Base-by-base conservation (phyloP, 2,797 vertebrate species). In the Distichodus sexfasciatus region DNA sequence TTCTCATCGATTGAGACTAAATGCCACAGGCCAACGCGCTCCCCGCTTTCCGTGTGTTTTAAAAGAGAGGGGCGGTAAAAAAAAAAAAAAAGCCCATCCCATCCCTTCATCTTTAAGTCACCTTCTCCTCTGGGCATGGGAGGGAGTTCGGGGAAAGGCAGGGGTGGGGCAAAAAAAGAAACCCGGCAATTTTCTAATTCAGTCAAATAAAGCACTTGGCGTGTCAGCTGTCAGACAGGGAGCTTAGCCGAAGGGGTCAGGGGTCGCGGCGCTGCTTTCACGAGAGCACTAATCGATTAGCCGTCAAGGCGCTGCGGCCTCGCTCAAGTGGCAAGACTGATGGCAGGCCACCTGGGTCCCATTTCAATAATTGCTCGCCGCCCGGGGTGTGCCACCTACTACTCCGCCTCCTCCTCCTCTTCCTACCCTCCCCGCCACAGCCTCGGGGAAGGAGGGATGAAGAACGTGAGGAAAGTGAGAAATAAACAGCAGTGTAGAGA, bases 281-380 rank as follows among this genome's bases (percentile, higher is more conserved):
- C 68, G 75, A 77, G 74, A 88, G 89, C 84, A 66, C 85, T 88
- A 91, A 92, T 91, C 89, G 90, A 92, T 92, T 91, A 91, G 87
- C 86, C 84, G 87, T 89, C 90, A 82, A 89, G 87, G 81, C 68
- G 75, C 85, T 5, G 76, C 61, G 38, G 80, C 81, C 58, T 57
- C 26, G 65, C 77, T 84, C 77, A 66, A 79, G 77, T 77, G 75
- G 82, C 80, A 84, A 84, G 90, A 93, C 91, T 90, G 91, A 95
- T 93, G 92, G 94, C 92, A 90, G 92, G 81, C 88, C 87, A 89
- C 80, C 85, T 86, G 82, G 83, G 87, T 81, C 83, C 67, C 80
- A 88, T 93, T 92, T 92, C 92, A 92, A 92, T 94, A 94, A 94
- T 92, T 93, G 92, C 87, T 90, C 86, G 79, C 90, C 89, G 91